phyloP scores from a whole-genome alignment of 2,113 vertebrate species.

The Nannobrachium achirus region DNA sequence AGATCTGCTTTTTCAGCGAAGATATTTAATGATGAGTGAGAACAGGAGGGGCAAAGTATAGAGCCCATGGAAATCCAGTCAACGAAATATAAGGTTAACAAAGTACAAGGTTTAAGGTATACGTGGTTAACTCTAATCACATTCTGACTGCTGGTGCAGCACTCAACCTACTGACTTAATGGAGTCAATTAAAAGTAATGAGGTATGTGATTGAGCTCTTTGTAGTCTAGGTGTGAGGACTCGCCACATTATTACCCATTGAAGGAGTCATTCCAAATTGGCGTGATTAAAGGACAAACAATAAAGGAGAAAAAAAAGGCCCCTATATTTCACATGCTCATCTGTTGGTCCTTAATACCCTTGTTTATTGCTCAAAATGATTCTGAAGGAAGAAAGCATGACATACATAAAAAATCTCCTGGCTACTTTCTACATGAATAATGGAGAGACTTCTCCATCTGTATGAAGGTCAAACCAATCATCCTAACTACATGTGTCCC shows the following conservation, averaged over 20 bases:
- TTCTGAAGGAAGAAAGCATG: not conserved
- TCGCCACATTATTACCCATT: constrained; percentile 2
- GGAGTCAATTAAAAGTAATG: constrained; percentile 39
- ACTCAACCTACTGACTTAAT: constrained; percentile 37
- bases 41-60: too few relatives aligned
- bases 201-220: constrained; percentile 49
- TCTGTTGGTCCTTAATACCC: not conserved
- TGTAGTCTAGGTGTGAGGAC: not conserved
- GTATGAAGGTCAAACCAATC: not conserved
- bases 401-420: not conserved
- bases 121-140: constrained; percentile 22
- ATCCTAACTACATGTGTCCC: constrained; percentile 2
- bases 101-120: too few relatives aligned
- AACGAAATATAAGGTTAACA: too few relatives aligned
- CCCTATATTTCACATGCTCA: not conserved
- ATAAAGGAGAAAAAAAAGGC: not conserved
- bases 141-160: not conserved
- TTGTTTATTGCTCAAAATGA: not conserved
- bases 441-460: not conserved
- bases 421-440: not conserved
- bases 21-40: too few relatives aligned
- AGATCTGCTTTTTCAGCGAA: too few relatives aligned
- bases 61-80: too few relatives aligned
- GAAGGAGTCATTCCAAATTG: constrained; percentile 20
- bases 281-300: constrained; percentile 11